These are phyloP conservation scores for Globodera ellingtonae DNA, from an alignment of 1,140 invertebrate genomes.

Conservation along the genomic window DNA sequence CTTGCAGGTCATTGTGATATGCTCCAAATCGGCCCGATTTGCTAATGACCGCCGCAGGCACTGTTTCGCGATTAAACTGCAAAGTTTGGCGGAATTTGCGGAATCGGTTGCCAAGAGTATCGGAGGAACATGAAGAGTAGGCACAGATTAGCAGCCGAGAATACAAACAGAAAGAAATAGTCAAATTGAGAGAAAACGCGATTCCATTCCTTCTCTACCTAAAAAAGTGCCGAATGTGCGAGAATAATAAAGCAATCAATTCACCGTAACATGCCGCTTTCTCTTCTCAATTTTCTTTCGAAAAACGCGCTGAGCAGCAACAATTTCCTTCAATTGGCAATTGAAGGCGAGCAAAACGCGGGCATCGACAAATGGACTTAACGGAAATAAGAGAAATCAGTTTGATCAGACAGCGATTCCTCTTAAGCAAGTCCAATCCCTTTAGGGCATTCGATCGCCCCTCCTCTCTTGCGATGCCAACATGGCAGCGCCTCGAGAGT, in stretches of 20 bases:
- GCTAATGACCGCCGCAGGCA: too few relatives aligned
- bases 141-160: conserved; percentile 54
- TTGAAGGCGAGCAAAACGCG: conserved; percentile 32
- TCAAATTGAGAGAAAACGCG: conserved; percentile 57
- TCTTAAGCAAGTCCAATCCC: not conserved
- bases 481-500: too few relatives aligned
- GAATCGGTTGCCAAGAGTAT: conserved; percentile 52
- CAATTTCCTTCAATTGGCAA: conserved; percentile 42
- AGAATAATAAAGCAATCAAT: conserved; percentile 3
- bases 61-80: not conserved
- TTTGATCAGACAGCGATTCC: not conserved
- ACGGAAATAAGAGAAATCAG: conserved; percentile 1
- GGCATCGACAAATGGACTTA: not conserved
- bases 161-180: conserved; percentile 55
- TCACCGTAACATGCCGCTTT: conserved; percentile 38
- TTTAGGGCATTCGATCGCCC: not conserved
- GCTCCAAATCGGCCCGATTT: too few relatives aligned
- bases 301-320: conserved; percentile 43
- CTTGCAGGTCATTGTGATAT: too few relatives aligned
- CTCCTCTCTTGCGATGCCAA: not conserved
- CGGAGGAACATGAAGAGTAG: conserved; percentile 55
- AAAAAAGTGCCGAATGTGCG: conserved; percentile 30
- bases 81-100: conserved; percentile 31
- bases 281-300: conserved; percentile 45
- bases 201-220: conserved; percentile 61